A percentile compares a stretch with the other conserved stretches of the same genome.
These are phyloP conservation scores for Phasianus colchicus DNA, from an alignment of 2,113 vertebrate genomes.

Conservation along the genomic window DNA sequence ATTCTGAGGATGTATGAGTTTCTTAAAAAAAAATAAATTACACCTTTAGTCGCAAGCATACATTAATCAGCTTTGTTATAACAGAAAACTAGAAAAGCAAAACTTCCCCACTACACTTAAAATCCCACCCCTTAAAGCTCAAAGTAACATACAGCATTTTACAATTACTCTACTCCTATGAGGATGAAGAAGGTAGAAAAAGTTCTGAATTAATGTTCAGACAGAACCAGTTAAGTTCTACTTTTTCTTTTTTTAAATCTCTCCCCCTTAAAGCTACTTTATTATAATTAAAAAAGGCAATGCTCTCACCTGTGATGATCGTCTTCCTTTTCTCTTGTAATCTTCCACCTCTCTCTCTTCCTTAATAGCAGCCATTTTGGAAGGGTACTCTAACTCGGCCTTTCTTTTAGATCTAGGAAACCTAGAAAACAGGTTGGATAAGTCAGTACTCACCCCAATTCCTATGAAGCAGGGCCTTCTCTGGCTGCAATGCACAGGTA, in stretches of 20 bases:
- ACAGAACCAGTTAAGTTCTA: not conserved
- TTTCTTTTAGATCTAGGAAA: constrained; percentile 68
- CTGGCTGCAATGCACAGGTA: not conserved
- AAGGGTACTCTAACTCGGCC: constrained; percentile 59
- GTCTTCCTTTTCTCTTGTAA: constrained; percentile 78
- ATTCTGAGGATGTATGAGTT: not conserved
- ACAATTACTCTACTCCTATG: not conserved
- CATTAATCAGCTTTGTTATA: not conserved
- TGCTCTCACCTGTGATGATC: constrained; percentile 74
- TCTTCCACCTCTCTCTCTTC: constrained; percentile 75
- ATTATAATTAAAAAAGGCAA: not conserved
- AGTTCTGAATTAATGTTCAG: not conserved
- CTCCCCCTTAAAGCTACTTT: not conserved
- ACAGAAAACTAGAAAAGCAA: not conserved
- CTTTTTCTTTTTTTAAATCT: not conserved
- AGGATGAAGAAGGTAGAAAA: constrained; percentile 6
- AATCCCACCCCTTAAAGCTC: not conserved
- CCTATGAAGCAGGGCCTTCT: not conserved
- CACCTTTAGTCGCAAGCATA: not conserved
- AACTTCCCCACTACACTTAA: not conserved
- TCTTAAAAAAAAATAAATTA: not conserved
- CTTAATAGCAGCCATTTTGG: constrained; percentile 74
- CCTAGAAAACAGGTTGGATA: constrained; percentile 66
- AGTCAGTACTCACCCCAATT: constrained; percentile 43
- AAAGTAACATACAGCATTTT: not conserved